Base-by-base conservation (phyloP, 2,797 vertebrate species). In the Ctenopoma multispine region DNA sequence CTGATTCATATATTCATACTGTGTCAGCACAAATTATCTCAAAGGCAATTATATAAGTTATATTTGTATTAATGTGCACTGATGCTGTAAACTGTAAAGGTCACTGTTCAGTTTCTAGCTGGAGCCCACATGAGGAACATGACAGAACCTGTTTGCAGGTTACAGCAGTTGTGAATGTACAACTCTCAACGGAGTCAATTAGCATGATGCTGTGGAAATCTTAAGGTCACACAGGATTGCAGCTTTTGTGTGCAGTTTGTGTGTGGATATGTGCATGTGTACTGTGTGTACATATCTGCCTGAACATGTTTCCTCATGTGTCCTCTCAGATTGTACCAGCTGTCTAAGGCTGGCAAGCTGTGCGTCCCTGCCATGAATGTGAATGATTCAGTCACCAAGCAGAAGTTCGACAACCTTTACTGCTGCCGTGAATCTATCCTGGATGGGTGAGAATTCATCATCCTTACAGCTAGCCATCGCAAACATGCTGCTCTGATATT, bases 361-460 rank as follows among this genome's bases (percentile, higher is more conserved):
- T 98, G 97, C 41, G 97, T 99, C 69, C 97, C 98, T 17, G 97
- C 98, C 34, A 99, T 99, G 97, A 99, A 99, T 0, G 98, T 99
- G 61, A 99, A 99, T 0, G 98, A 99, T 90, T 99, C 98, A 0
- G 97, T 99, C 84, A 99, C 98, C 89, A 99, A 99, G 85, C 98
- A 99, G 94, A 99, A 99, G 79, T 99, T 99, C 69, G 98, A 99
- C 87, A 99, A 99, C 90, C 94, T 99, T 8, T 99, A 99, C 81
- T 99, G 98, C 95, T 98, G 97, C 92, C 94, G 97, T 71, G 98
- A 99, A 73, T 99, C 98, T 76, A 99, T 99, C 83, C 93, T 99
- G 85, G 98, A 99, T 5, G 97, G 98, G 98, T 99, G 93, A 96
- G 63, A 63, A 43, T 27, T 0, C 46, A 63, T 55, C 51, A 49